Evolutionary conservation across 30 jellyfish, hydroid and myxozoan genomes (phyloP).

Genomic region (Aurelia sp.): DNA sequence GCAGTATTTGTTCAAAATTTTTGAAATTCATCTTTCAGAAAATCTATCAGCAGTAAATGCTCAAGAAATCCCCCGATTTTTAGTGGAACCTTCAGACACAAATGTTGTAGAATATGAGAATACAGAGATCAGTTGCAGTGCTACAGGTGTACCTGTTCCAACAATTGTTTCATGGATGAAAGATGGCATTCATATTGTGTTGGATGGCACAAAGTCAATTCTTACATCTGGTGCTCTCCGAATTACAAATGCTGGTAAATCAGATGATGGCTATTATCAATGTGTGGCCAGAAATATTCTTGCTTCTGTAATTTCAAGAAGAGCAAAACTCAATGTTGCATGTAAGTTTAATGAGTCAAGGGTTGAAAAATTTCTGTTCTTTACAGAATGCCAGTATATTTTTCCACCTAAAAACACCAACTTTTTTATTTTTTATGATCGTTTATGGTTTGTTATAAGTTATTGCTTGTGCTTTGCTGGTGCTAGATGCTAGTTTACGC

Average conservation of each 20-base stretch:
- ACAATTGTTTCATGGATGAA: conserved; percentile 67
- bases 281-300: conserved; percentile 83
- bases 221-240: conserved; percentile 68
- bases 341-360: conserved; percentile 42
- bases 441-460: no score
- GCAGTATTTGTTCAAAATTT: not conserved
- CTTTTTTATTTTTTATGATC: no score
- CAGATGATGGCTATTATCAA: conserved; percentile 84
- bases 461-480: no score
- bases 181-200: conserved; percentile 44
- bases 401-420: no score
- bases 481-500: no score
- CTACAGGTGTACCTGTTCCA: conserved; percentile 85
- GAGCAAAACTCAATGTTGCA: conserved; percentile 77
- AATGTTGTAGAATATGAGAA: conserved; percentile 22
- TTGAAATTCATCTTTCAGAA: not conserved
- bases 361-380: no score
- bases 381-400: no score
- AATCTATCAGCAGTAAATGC: conserved; percentile 1
- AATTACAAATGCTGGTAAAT: conserved; percentile 38
- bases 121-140: conserved; percentile 57
- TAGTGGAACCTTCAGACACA: conserved; percentile 70
- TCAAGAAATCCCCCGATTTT: conserved; percentile 63
- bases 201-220: conserved; percentile 48
- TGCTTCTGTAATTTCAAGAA: conserved; percentile 80